Evolutionary conservation across 2,113 vertebrate genomes (phyloP), one percentile per base, ranked within the genome.

Genomic region (Nycticorax nycticorax): DNA sequence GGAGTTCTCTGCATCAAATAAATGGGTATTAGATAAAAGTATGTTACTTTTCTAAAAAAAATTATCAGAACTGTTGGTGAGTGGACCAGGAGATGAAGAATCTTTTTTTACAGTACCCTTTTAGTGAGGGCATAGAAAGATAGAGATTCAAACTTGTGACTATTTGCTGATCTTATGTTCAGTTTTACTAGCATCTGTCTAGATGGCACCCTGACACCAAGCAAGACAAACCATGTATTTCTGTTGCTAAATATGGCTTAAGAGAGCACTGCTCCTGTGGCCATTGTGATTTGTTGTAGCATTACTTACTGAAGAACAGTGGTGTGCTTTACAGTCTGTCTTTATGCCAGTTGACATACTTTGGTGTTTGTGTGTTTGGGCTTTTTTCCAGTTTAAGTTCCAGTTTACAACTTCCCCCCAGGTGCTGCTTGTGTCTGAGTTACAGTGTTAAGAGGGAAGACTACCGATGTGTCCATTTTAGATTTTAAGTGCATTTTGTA

Each of bases 351-450:
- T 23, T 45, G 57, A 8, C 35, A 11, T 24, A 26, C 56, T 43
- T 57, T 15, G 24, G 9, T 10, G 14, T 17, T 3, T 21, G 14
- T 15, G 3, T 23, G 5, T 5, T 4, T 74, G 52, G 62, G 24
- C 43, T 79, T 56, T 35, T 33, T 12, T 37, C 73, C 71, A 56
- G 12, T 56, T 45, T 48, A 17, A 12, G 2, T 64, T 77, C 43
- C 83, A 71, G 27, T 50, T 50, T 47, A 1, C 23, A 8, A 5
- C 24, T 85, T 33, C 0, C 35, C 0, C 1, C 28, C 3, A 7
- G 27, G 10, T 79, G 81, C 55, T 87, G 80, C 52, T 11, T 24
- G 4, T 77, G 55, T n/a, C 62, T 53, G 12, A 85, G 22, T 33
- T 77, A 28, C 8, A 21, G 2, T 26, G 48, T 10, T 37, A n/a